phyloP scores from a whole-genome alignment of 2,888 invertebrate genomes.

The Luperina testacea region DNA sequence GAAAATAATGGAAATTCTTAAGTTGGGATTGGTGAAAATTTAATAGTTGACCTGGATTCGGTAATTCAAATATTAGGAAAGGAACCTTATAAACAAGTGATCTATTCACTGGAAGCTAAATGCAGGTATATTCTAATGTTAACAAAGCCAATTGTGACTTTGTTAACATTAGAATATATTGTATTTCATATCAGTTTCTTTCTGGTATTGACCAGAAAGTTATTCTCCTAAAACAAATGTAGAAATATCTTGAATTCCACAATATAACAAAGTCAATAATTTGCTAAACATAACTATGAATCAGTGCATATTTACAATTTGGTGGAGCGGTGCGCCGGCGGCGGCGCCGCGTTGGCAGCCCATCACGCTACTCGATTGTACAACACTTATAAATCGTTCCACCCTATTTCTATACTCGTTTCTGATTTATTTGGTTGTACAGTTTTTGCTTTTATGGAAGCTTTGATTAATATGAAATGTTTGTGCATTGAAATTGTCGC shows the following conservation, averaged over 20 bases:
- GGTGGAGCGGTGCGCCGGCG: constrained; percentile 63
- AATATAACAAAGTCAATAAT: constrained; percentile 68
- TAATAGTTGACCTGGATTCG: neutral
- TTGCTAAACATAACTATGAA: constrained; percentile 77
- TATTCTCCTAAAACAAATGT: constrained; percentile 43
- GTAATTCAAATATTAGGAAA: constrained; percentile 3
- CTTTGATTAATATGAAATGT: constrained; percentile 47
- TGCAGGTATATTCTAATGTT: neutral
- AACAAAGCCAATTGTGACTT: neutral
- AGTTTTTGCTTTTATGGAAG: constrained; percentile 61
- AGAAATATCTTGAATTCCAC: constrained; percentile 53
- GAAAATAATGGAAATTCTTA: neutral
- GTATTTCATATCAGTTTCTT: too few relatives aligned
- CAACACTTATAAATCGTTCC: constrained; percentile 61
- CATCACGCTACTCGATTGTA: constrained; percentile 64
- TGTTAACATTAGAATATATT: too few relatives aligned
- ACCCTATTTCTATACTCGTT: constrained; percentile 62
- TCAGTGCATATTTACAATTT: constrained; percentile 72
- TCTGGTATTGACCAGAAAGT: constrained; percentile 1
- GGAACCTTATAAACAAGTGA: neutral
- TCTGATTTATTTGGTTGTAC: constrained; percentile 58
- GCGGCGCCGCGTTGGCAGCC: constrained; percentile 63
- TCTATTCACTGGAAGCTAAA: neutral
- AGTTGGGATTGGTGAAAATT: neutral
- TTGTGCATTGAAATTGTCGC: constrained; percentile 20